These are phyloP conservation scores for Cebus imitator DNA, from an alignment of 2,113 vertebrate species.

Conservation along the genomic window DNA sequence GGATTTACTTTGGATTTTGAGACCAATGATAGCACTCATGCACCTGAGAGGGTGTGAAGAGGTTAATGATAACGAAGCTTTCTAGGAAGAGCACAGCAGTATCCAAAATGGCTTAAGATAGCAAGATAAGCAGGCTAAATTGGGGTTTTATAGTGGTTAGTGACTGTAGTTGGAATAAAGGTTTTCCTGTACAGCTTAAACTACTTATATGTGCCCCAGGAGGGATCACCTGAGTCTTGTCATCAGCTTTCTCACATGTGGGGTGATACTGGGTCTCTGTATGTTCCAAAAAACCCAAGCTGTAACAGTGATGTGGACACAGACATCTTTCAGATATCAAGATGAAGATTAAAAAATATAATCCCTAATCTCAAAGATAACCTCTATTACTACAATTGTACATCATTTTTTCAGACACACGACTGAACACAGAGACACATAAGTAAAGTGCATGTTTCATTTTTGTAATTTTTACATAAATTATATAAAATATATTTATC, in stretches of 20 bases:
- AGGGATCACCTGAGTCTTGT: background rate
- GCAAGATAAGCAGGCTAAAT: background rate
- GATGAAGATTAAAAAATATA: background rate
- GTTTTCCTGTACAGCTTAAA: background rate
- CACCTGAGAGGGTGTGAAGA: background rate
- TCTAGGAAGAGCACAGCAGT: background rate
- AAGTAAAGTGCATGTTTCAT: background rate
- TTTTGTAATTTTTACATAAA: background rate
- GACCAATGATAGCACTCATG: no score
- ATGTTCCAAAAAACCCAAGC: background rate
- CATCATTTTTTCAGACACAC: background rate
- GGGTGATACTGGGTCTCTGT: background rate
- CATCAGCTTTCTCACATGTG: rapidly evolving
- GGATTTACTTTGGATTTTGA: background rate
- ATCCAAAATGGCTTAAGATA: background rate
- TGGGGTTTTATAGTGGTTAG: background rate
- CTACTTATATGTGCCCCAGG: background rate
- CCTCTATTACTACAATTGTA: background rate
- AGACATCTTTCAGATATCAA: background rate
- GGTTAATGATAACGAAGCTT: background rate
- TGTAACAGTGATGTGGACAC: background rate
- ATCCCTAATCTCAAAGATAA: background rate
- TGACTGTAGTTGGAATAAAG: rapidly evolving
- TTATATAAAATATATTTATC: background rate
- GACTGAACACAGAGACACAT: background rate